A percentile compares a stretch with the other conserved stretches of the same genome.
These are phyloP conservation scores for Mormyrus proboscirostris DNA, from an alignment of 2,797 vertebrate species.

Conservation along the genomic window DNA sequence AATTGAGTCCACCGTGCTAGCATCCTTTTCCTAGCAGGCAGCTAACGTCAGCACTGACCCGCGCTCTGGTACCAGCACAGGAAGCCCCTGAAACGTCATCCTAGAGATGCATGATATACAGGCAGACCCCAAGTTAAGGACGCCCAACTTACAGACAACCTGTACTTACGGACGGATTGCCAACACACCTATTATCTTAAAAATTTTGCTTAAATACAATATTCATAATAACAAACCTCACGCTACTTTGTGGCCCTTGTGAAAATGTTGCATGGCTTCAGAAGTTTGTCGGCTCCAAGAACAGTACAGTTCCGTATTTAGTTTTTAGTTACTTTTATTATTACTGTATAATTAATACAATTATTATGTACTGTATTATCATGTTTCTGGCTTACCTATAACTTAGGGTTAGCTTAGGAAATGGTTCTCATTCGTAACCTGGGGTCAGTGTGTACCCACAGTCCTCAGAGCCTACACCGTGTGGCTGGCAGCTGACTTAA, in stretches of 20 bases:
- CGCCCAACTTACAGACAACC: neutral
- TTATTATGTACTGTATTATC: neutral
- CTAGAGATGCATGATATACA: neutral
- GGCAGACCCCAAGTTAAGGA: neutral
- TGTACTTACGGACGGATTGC: neutral
- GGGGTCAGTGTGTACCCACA: neutral
- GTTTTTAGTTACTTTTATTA: neutral
- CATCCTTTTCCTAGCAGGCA: slow-evolving; percentile 58
- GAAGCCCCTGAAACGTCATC: slow-evolving; percentile 50
- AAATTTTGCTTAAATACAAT: neutral
- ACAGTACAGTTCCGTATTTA: neutral
- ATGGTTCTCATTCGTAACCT: neutral
- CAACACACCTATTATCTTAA: neutral
- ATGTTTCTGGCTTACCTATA: neutral
- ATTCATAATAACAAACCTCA: neutral
- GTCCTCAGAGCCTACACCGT: neutral
- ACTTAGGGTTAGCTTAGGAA: neutral
- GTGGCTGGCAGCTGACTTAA: neutral
- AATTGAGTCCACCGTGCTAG: slow-evolving; percentile 42
- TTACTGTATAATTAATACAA: neutral
- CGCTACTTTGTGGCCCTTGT: neutral
- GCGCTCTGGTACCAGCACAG: slow-evolving; percentile 53
- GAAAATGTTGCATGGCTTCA: neutral
- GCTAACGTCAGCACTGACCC: slow-evolving; percentile 41
- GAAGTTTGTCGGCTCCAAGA: neutral